Base-by-base conservation (phyloP, 2,113 vertebrate genomes). In the Trichechus manatus region DNA sequence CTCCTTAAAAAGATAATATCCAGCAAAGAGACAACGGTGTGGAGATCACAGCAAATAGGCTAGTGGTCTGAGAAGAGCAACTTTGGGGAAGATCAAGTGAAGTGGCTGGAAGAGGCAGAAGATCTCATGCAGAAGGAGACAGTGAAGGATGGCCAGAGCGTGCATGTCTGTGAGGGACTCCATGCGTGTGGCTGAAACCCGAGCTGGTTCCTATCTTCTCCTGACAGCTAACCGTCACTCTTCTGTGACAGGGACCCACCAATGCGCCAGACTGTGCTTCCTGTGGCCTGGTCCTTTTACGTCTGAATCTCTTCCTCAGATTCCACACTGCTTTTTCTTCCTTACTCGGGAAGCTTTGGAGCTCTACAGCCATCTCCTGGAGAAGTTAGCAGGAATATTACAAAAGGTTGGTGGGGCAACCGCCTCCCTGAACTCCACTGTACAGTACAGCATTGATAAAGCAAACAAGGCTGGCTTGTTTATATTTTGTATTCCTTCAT, bases 401-500 rank as follows among this genome's bases (percentile, higher is more conserved):
- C 3, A 36, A 92, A 77, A 75, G 9, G 36, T 14, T 59, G 25
- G 36, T 31, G 72, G 50, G 64, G n/a, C 44, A 56, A 85, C 77
- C 0, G 2, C 64, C 64, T 95, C 22, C 84, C 85, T 63, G 31
- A 22, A 50, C 80, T 74, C 33, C 39, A 88, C 84, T 72, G 77
- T 9, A 85, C 66, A 92, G 66, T 33, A 25, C 33, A 17, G 66
- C 90, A 78, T 33, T 95, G 87, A 84, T 22, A 9, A 66, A 92
- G 88, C 91, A 91, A 91, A 97, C 59, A 97, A 94, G 79, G 88
- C 33, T 2, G 0, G 66, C 78, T 91, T 94, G 88, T 96, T 89
- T 96, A 64, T 92, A 14, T 68, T 92, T 89, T 89, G 84, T 50
- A 8, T 93, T 82, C 70, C 94, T 93, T 87, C 87, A 97, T 75